Conservation (phyloP, 2,888 invertebrate genomes). For the Heliconius sara region DNA sequence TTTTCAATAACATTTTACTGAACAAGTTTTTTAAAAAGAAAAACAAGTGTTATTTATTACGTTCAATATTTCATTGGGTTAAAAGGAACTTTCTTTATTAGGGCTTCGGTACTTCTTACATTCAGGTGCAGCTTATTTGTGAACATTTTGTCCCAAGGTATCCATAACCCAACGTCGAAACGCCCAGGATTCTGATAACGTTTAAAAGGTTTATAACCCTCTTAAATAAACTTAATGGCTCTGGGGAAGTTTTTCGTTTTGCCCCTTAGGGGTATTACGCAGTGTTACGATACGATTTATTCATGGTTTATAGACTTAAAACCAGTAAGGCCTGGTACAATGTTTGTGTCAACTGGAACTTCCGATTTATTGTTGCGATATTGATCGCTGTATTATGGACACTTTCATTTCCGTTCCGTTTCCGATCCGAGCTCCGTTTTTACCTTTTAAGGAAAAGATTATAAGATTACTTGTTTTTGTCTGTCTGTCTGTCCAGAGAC, state of each 20-base stretch:
- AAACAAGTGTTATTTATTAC: neutral
- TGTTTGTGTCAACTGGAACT: constrained; percentile 72
- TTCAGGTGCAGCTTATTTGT: constrained; percentile 42
- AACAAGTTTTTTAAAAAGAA: neutral
- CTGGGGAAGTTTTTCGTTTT: constrained; percentile 77
- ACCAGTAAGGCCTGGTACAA: constrained; percentile 66
- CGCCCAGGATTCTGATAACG: constrained; percentile 77
- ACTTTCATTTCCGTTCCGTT: neutral
- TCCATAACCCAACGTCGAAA: constrained; percentile 70
- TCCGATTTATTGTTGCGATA: constrained; percentile 55
- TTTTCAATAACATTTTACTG: neutral
- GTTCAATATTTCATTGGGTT: constrained; percentile 20
- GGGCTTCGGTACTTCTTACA: constrained; percentile 9
- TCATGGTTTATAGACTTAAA: constrained; percentile 75
- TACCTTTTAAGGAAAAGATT: too few relatives aligned
- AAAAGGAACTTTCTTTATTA: constrained; percentile 12
- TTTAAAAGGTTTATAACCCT: constrained; percentile 80
- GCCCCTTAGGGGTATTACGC: constrained; percentile 78
- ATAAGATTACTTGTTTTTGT: too few relatives aligned
- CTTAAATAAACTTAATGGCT: constrained; percentile 83
- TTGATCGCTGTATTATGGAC: constrained; percentile 38
- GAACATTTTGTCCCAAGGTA: constrained; percentile 57
- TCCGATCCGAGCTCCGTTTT: too few relatives aligned
- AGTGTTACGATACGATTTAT: constrained; percentile 79
- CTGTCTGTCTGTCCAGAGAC: too few relatives aligned